Evolutionary conservation across 2,113 vertebrate genomes (phyloP).

Genomic region (Barnardius zonarius): DNA sequence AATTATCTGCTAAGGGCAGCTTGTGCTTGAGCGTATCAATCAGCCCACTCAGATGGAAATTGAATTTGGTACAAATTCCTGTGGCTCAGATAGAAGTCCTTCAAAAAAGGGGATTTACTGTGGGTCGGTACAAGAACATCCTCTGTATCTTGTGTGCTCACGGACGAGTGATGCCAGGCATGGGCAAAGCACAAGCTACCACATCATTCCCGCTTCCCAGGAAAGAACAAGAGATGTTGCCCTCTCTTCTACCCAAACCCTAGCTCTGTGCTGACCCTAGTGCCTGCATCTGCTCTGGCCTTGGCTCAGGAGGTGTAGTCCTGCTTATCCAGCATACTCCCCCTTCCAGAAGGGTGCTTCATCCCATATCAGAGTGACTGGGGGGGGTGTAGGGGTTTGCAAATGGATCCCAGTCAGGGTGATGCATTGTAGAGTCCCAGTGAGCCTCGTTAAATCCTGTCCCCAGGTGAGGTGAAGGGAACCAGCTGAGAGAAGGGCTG

Average conservation of each 20-base stretch:
- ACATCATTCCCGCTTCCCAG: background rate
- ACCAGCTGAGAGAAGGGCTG: background rate
- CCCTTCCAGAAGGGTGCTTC: background rate
- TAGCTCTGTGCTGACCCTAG: background rate
- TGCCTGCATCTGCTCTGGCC: background rate
- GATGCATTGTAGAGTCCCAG: rapidly evolving
- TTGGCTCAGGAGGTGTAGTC: background rate
- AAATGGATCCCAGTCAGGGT: background rate
- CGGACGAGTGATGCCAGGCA: background rate
- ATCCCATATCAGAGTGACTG: rapidly evolving
- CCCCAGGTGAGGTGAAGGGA: background rate
- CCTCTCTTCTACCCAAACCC: background rate
- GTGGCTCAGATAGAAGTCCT: background rate
- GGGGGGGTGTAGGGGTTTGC: background rate
- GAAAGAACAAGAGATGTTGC: background rate
- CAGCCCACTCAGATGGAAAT: background rate
- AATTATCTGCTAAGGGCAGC: background rate
- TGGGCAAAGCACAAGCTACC: background rate
- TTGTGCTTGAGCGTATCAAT: background rate
- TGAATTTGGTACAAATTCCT: background rate
- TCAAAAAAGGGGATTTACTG: background rate
- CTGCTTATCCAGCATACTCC: background rate
- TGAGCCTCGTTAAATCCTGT: background rate
- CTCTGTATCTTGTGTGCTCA: rapidly evolving
- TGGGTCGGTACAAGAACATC: background rate